Conservation (phyloP, 2,797 vertebrate species). For the Arnoldichthys spilopterus region DNA sequence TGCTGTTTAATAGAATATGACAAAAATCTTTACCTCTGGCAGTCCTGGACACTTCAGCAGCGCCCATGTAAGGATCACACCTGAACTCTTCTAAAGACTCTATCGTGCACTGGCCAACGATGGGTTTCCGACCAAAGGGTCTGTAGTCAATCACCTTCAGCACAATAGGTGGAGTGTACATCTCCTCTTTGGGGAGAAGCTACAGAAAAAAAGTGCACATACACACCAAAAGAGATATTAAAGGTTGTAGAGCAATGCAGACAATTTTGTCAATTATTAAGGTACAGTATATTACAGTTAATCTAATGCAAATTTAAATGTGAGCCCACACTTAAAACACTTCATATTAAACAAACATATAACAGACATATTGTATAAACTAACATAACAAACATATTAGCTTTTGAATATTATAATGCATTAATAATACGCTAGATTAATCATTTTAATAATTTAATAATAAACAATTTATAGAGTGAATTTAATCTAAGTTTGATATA, state of each 20-base stretch:
- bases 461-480: too few species aligned
- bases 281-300: too few species aligned
- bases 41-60: conserved; percentile 72
- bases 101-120: conserved; percentile 95
- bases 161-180: conserved; percentile 94
- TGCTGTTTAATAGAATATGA: not conserved
- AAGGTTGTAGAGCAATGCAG: not conserved
- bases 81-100: conserved; percentile 86
- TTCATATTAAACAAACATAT: not conserved
- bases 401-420: too few species aligned
- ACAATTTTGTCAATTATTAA: too few species aligned
- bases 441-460: too few species aligned
- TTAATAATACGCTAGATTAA: too few species aligned
- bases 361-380: too few species aligned
- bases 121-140: conserved; percentile 93
- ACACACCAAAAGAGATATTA: not conserved
- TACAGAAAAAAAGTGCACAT: conserved; percentile 58
- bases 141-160: conserved; percentile 97
- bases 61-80: conserved; percentile 85
- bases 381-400: too few species aligned
- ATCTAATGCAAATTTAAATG: not conserved
- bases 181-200: conserved; percentile 94
- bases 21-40: conserved; percentile 80
- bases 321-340: not conserved
- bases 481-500: too few species aligned